These are phyloP conservation scores for Dendronephthya gigantea DNA, from an alignment of 64 coral and sea anemone species.

Conservation along the genomic window DNA sequence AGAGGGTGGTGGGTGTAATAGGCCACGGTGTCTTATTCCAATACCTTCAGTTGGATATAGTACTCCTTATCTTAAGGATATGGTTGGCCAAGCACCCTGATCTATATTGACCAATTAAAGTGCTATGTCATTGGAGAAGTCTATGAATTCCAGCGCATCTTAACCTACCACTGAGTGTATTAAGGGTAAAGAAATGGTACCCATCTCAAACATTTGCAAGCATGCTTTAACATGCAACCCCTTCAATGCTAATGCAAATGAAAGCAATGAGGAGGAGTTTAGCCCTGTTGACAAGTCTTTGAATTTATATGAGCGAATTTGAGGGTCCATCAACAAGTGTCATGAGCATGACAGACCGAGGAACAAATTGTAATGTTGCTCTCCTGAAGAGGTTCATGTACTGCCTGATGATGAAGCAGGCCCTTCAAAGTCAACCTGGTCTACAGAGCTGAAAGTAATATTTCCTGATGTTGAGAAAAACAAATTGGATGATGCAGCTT, in stretches of 20 bases:
- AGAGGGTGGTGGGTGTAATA: neutral
- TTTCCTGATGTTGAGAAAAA: neutral
- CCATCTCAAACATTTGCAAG: neutral
- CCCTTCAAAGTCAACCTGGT: neutral
- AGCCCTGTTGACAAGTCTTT: too few species aligned
- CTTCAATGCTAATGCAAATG: neutral
- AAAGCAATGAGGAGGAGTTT: neutral
- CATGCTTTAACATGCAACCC: neutral
- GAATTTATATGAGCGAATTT: neutral
- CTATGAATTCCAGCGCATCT: neutral
- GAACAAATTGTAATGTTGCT: too few species aligned
- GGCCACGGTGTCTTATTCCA: neutral
- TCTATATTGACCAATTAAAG: conserved; percentile 12
- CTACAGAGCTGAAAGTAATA: neutral
- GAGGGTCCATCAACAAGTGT: too few species aligned
- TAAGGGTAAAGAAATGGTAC: neutral
- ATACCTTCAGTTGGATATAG: conserved; percentile 43
- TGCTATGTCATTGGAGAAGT: neutral
- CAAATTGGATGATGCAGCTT: neutral
- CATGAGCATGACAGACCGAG: too few species aligned
- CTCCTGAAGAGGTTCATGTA: too few species aligned
- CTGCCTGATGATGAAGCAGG: neutral
- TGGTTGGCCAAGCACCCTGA: conserved; percentile 9
- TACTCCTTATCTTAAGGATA: conserved; percentile 8
- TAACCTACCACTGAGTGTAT: neutral